Evolutionary conservation across 2,888 invertebrate species (phyloP), one percentile per base, ranked within the genome.

Genomic region (Horisme vitalbata): DNA sequence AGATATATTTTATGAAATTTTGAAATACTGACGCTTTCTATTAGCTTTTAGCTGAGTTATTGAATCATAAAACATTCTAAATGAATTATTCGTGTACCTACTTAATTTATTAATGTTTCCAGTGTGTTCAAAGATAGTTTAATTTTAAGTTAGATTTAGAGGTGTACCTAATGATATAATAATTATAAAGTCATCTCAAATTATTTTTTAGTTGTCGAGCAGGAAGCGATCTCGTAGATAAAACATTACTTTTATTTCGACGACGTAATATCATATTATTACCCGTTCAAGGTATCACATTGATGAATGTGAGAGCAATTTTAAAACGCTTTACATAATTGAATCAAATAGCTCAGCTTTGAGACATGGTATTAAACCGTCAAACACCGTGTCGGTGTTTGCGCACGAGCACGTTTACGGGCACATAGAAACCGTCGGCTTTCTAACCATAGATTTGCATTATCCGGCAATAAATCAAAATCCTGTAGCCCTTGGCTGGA

Each of bases 401-500:
- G 50, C 44, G 58, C 61, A 56, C 50, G 46, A 57, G 63, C 61
- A 52, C 59, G 53, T 55, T 45, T 39, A 52, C 52, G 38, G 52
- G 60, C 56, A 62, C 63, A 65, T 66, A 62, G 65, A 66, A 68
- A 63, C 66, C 48, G 61, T 58, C 62, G 65, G 63, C 70, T 75
- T 71, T 76, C 71, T 59, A 75, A 65, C 71, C 71, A 79, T 77
- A 79, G 74, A 79, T 84, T 82, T 81, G 76, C 80, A 82, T 81
- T 78, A 76, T 72, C 73, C 65, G 70, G 63, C 71, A 80, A 71
- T 86, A 83, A 86, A 83, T 86, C 83, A 86, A 78, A 79, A 73
- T 71, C 68, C 65, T 59, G 60, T 57, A 64, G 60, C 62, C 63
- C 55, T 64, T 61, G 67, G 63, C 65, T 45, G 41, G 18, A 18